A percentile compares a stretch with the other conserved stretches of the same genome.
Evolutionary conservation across 2,113 vertebrate genomes (phyloP).

Genomic region (Atractosteus spatula): DNA sequence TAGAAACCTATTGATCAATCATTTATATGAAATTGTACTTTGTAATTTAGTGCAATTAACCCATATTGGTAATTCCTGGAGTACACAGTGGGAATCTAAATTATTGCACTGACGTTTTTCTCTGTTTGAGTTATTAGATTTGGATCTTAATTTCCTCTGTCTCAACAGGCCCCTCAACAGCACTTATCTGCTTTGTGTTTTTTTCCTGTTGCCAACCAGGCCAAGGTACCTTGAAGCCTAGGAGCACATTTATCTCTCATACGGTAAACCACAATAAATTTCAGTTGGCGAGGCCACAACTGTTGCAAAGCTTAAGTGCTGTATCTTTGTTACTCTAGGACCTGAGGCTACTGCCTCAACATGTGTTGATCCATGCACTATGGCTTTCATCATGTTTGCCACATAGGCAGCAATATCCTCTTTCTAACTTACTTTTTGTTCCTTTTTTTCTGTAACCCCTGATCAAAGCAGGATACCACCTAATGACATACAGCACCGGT

Average conservation of each 20-base stretch:
- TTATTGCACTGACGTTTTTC: neutral
- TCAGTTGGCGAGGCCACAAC: neutral
- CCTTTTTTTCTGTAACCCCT: neutral
- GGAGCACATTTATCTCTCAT: neutral
- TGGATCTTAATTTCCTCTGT: neutral
- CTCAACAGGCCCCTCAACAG: neutral
- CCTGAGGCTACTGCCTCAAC: neutral
- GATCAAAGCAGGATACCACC: neutral
- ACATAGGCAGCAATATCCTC: neutral
- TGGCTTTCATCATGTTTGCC: conserved; percentile 5
- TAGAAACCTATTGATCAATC: no score
- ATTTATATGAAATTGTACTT: no score
- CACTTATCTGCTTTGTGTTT: neutral
- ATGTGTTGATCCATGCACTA: neutral
- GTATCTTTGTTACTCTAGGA: neutral
- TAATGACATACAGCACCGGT: neutral
- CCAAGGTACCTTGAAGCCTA: neutral
- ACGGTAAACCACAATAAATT: conserved; percentile 9
- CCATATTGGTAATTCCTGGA: no score
- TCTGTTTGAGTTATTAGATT: neutral
- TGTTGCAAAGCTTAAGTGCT: neutral
- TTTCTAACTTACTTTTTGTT: neutral
- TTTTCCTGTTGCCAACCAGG: neutral
- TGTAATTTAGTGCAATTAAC: no score
- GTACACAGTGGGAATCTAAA: no score